Conservation (phyloP, 2,113 vertebrate species). For the Capreolus pygargus region DNA sequence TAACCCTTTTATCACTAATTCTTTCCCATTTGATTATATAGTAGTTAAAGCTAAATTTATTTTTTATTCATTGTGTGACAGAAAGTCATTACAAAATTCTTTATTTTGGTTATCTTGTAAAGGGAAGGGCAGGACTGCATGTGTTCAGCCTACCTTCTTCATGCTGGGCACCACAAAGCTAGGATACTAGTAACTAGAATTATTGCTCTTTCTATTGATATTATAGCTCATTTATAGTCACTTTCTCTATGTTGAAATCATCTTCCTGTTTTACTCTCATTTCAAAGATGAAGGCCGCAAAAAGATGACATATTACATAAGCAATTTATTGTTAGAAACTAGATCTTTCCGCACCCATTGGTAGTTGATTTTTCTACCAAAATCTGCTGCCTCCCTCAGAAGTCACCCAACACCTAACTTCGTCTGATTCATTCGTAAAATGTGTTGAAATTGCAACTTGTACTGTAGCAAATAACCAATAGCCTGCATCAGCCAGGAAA, state of each 20-base stretch:
- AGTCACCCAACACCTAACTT: neutral
- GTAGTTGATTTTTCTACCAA: neutral
- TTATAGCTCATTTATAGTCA: neutral
- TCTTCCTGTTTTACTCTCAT: neutral
- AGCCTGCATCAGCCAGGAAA: neutral
- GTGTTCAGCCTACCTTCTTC: neutral
- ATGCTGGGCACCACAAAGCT: neutral
- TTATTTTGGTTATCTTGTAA: neutral
- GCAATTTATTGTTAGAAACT: neutral
- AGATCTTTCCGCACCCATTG: neutral
- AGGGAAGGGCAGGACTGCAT: neutral
- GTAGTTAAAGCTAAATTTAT: neutral
- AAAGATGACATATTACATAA: neutral
- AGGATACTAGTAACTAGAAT: neutral
- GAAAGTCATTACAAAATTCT: constrained; percentile 21
- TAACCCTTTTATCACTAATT: neutral
- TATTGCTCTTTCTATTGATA: neutral
- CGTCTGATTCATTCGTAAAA: constrained; percentile 9
- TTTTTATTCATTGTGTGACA: neutral
- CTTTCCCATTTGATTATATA: constrained; percentile 15
- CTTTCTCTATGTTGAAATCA: neutral
- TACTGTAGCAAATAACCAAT: neutral
- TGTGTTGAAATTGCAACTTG: neutral
- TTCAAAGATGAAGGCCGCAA: constrained; percentile 26
- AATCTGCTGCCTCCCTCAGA: neutral